These are phyloP conservation scores for Cryptotis parvus DNA, from an alignment of 2,113 vertebrate species.

Conservation along the genomic window DNA sequence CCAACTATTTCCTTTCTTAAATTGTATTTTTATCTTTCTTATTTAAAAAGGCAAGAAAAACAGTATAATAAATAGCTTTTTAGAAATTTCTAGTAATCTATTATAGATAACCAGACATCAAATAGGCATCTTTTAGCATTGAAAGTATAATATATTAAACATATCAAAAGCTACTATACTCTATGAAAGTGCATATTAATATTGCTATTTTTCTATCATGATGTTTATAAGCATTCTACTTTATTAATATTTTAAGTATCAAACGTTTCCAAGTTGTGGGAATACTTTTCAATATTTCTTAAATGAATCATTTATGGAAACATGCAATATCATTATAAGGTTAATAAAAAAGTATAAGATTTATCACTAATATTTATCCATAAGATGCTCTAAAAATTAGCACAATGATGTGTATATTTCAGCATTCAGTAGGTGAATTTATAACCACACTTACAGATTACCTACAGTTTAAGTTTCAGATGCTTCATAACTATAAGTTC, in stretches of 20 bases:
- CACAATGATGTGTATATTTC: not conserved
- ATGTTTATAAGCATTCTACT: too few species aligned
- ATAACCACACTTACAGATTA: not conserved
- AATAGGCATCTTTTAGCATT: not conserved
- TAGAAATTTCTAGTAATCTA: not conserved
- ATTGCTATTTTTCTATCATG: too few species aligned
- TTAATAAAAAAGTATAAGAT: not conserved
- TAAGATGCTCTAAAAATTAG: too few species aligned
- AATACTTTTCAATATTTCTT: not conserved
- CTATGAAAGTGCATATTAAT: too few species aligned
- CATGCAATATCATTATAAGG: not conserved
- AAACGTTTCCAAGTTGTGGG: conserved; percentile 1
- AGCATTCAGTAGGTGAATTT: not conserved
- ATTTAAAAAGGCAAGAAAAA: conserved; percentile 3
- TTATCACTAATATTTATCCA: too few species aligned
- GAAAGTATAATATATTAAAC: not conserved
- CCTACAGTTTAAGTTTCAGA: not conserved
- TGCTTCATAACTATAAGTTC: not conserved
- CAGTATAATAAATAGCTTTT: not conserved
- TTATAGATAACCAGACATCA: not conserved
- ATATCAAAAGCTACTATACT: not conserved
- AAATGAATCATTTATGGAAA: not conserved
- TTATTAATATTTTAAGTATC: too few species aligned
- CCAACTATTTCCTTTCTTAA: not conserved
- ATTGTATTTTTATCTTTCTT: not conserved